Evolutionary conservation across 2,113 vertebrate species (phyloP).

Genomic region (Pampusana beccarii): DNA sequence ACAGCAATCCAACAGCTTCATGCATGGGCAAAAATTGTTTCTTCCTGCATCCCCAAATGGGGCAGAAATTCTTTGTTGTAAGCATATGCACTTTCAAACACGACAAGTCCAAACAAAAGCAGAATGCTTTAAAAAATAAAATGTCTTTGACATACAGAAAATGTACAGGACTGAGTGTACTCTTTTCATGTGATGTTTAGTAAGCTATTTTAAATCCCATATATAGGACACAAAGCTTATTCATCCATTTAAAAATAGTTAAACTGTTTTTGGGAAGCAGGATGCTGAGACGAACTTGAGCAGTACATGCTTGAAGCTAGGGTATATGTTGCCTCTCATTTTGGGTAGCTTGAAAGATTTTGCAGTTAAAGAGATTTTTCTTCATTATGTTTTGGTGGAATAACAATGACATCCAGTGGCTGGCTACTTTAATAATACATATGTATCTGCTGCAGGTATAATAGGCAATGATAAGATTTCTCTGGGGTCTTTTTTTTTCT

Average conservation of each 20-base stretch:
- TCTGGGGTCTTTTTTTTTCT: background rate
- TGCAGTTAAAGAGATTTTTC: background rate
- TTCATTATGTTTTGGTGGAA: constrained; percentile 28
- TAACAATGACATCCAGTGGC: constrained; percentile 70
- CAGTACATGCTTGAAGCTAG: background rate
- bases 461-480: background rate
- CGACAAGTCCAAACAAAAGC: background rate
- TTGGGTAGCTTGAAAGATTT: background rate
- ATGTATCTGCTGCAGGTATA: background rate
- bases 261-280: constrained; percentile 2
- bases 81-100: background rate
- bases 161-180: background rate
- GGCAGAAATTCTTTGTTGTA: background rate
- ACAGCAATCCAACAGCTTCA: background rate
- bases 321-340: background rate
- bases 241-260: constrained; percentile 55
- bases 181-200: constrained; percentile 27
- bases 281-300: background rate
- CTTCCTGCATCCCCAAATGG: background rate
- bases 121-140: background rate
- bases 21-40: background rate
- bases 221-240: constrained; percentile 39
- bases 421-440: constrained; percentile 47
- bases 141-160: background rate
- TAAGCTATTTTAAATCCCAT: constrained; percentile 46